Conservation (phyloP, 2,113 vertebrate species). For the Ophiodon elongatus region DNA sequence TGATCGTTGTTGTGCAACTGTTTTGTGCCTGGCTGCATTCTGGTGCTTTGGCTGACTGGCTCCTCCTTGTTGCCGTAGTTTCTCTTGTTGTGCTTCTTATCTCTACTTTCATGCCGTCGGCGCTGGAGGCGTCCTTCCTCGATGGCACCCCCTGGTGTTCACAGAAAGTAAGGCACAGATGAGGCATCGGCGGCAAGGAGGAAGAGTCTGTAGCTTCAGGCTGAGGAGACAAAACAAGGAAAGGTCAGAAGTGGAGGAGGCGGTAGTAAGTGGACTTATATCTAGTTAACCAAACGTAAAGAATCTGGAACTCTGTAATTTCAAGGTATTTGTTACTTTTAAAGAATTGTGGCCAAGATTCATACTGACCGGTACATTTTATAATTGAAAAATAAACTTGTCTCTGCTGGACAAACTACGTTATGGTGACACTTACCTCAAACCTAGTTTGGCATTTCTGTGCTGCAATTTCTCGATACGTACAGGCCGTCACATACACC, state of each 20-base stretch:
- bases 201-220: slow-evolving; percentile 37
- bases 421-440: background rate
- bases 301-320: too few species aligned
- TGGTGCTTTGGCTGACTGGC: background rate
- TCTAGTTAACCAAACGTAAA: background rate
- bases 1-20: background rate
- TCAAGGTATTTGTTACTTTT: too few species aligned
- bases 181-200: slow-evolving; percentile 57
- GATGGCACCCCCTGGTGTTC: slow-evolving; percentile 30
- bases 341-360: background rate
- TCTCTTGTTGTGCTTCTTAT: slow-evolving; percentile 37
- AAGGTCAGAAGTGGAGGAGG: background rate
- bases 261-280: background rate
- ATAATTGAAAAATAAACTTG: background rate
- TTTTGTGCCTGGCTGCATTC: slow-evolving; percentile 4
- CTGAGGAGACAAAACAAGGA: slow-evolving; percentile 17
- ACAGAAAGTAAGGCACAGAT: slow-evolving; percentile 50
- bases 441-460: background rate
- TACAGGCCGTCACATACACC: too few species aligned
- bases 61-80: background rate
- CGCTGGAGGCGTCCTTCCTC: slow-evolving; percentile 22
- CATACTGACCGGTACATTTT: background rate
- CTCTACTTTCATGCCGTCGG: slow-evolving; percentile 12
- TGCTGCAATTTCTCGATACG: too few species aligned
- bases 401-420: background rate